Conservation (phyloP, 2,797 vertebrate species). For the Thamnophis elegans region DNA sequence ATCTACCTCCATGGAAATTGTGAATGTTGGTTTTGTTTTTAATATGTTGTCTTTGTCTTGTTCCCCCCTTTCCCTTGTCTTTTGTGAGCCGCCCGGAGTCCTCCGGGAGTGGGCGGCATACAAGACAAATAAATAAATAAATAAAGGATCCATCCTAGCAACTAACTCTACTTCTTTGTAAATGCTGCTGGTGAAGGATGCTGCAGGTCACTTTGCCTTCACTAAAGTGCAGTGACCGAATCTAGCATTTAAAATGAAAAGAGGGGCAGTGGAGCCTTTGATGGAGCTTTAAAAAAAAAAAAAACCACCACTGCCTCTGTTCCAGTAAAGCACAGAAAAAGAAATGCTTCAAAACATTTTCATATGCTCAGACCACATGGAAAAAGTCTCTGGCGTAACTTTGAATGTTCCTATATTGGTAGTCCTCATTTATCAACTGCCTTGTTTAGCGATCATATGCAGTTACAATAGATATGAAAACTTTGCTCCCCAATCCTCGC, state of each 20-base stretch:
- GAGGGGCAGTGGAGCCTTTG: not conserved
- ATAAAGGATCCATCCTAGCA: too few species aligned
- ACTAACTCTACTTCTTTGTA: not conserved
- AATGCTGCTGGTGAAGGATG: not conserved
- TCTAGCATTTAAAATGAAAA: not conserved
- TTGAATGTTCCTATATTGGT: not conserved
- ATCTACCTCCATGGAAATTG: too few species aligned
- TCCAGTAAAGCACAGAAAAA: not conserved
- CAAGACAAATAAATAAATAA: too few species aligned
- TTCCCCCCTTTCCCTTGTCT: too few species aligned
- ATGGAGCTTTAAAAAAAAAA: not conserved
- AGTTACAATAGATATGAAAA: not conserved
- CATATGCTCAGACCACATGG: not conserved
- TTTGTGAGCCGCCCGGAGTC: too few species aligned
- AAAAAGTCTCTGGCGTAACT: not conserved
- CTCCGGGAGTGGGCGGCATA: too few species aligned
- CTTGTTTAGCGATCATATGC: not conserved
- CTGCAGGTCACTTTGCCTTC: not conserved
- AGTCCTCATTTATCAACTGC: not conserved
- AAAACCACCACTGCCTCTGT: not conserved
- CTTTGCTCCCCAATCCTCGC: not conserved
- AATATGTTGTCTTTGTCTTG: too few species aligned
- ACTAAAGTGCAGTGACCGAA: not conserved
- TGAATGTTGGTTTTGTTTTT: too few species aligned
- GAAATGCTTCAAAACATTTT: not conserved